phyloP scores from a whole-genome alignment of 2,888 invertebrate species.

The Parnassius orleans region DNA sequence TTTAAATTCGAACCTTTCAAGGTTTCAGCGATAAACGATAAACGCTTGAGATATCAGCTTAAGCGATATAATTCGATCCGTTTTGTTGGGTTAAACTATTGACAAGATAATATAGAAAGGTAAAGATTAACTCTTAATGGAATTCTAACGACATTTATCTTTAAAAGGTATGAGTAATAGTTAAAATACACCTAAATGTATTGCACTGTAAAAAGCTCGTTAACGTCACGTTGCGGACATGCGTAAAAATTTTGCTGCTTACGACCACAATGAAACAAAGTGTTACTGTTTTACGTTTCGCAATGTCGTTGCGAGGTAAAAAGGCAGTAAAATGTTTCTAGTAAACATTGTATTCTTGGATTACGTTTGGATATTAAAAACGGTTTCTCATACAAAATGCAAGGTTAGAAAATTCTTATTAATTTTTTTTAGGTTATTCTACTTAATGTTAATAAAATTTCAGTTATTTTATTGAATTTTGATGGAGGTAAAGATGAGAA shows the following conservation, averaged over 20 bases:
- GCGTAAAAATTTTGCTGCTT: constrained; percentile 8
- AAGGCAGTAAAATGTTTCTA: constrained; percentile 9
- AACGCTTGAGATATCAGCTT: no score
- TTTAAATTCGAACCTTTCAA: no score
- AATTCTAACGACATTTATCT: constrained; percentile 9
- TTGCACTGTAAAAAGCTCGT: constrained; percentile 2
- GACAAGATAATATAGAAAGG: constrained; percentile 13
- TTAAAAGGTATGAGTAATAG: constrained; percentile 13
- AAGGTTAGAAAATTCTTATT: no score
- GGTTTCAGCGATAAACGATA: no score
- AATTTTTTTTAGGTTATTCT: no score
- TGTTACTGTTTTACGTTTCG: constrained; percentile 8
- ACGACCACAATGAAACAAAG: constrained; percentile 13
- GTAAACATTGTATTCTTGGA: constrained; percentile 6
- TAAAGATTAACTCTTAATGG: constrained; percentile 6
- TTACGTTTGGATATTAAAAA: constrained; percentile 7
- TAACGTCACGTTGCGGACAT: background rate
- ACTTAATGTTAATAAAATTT: no score
- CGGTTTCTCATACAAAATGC: background rate
- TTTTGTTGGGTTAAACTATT: background rate
- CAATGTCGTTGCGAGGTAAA: constrained; percentile 6
- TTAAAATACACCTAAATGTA: background rate
- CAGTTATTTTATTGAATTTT: no score
- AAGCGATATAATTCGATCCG: no score
- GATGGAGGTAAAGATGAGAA: no score